Percentiles rank a stretch among this genome's conserved stretches.
phyloP scores from a whole-genome alignment of 2,888 invertebrate species.

The Leptarthrus brevirostris region DNA sequence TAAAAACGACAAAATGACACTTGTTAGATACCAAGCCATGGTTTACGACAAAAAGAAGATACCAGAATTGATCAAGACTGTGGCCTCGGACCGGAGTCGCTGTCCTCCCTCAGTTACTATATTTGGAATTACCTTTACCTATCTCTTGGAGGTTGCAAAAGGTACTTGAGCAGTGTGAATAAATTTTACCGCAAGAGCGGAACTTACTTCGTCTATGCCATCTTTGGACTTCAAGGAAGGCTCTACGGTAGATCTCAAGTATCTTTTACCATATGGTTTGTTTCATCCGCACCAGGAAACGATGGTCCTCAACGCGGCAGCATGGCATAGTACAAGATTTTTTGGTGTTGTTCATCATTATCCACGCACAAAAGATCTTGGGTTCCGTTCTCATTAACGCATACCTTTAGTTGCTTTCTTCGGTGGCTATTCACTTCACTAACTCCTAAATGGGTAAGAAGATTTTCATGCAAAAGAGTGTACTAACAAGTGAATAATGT shows the following conservation, averaged over 20 bases:
- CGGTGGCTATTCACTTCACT: background rate
- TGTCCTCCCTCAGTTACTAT: conserved; percentile 36
- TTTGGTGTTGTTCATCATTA: background rate
- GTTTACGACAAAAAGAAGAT: background rate
- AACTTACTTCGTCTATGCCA: conserved; percentile 11
- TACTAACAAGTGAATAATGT: background rate
- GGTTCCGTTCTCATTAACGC: conserved; percentile 37
- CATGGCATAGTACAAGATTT: background rate
- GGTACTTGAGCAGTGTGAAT: conserved; percentile 28
- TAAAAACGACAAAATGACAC: conserved; percentile 40
- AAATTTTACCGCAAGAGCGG: conserved; percentile 34
- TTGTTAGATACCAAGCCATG: conserved; percentile 23
- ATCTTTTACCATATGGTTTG: background rate
- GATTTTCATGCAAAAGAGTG: background rate
- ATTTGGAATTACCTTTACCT: conserved; percentile 12
- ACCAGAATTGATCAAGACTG: background rate
- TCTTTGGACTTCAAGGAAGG: background rate
- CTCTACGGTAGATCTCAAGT: too few relatives aligned
- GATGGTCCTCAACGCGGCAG: background rate
- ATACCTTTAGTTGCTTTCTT: background rate
- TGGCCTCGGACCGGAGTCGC: background rate
- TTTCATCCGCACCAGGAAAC: background rate
- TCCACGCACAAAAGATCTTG: conserved; percentile 14
- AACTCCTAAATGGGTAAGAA: background rate
- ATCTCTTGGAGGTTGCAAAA: background rate